Evolutionary conservation across 1,140 invertebrate genomes (phyloP).

Genomic region (Saccostrea glomerata): DNA sequence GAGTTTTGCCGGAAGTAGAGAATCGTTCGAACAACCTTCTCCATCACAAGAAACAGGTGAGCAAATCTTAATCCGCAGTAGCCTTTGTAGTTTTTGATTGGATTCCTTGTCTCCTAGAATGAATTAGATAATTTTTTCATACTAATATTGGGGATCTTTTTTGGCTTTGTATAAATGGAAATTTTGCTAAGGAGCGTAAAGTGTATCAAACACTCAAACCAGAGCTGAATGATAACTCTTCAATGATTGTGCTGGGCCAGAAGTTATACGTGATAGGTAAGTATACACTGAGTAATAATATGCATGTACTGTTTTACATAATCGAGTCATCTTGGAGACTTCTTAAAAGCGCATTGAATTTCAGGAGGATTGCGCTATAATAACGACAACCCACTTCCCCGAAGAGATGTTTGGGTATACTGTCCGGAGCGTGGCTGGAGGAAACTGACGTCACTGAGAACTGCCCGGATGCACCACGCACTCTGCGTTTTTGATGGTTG

Average conservation of each 20-base stretch:
- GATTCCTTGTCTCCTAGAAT: neutral
- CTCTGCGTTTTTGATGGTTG: constrained; percentile 49
- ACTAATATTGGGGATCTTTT: neutral
- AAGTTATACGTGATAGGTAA: constrained; percentile 10
- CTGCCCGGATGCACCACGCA: constrained; percentile 46
- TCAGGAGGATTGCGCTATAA: neutral
- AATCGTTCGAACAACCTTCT: neutral
- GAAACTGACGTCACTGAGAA: constrained; percentile 45
- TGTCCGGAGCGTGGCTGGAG: constrained; percentile 36
- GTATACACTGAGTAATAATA: neutral
- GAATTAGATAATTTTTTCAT: neutral
- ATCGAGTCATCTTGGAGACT: neutral
- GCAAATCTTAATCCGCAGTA: neutral
- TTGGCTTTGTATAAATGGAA: neutral
- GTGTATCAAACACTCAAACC: neutral
- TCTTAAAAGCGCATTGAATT: neutral
- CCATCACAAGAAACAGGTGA: neutral
- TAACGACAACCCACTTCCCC: neutral
- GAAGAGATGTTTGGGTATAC: neutral
- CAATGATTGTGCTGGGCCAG: neutral
- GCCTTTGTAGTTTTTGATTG: neutral
- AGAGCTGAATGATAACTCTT: neutral
- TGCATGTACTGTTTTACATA: neutral
- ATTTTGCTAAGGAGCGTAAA: neutral
- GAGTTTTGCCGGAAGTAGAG: neutral